These are phyloP conservation scores for Odontothrips loti DNA, from an alignment of 2,888 invertebrate genomes.

Conservation along the genomic window DNA sequence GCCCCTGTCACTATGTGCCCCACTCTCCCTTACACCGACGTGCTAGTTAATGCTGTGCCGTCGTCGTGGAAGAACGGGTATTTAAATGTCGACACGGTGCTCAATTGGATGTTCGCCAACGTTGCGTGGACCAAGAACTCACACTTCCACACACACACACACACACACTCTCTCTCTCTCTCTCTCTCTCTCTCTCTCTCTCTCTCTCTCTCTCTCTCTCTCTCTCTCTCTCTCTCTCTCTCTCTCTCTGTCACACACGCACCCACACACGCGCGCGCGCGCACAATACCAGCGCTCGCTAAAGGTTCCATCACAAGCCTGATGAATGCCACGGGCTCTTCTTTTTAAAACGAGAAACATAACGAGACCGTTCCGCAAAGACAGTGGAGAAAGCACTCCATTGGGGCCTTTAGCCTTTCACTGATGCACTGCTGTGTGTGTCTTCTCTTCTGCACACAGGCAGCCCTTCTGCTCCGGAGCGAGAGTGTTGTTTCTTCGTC, in stretches of 20 bases:
- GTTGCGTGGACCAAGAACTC: not conserved
- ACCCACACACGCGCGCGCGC: not conserved
- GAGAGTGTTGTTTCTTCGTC: too few relatives aligned
- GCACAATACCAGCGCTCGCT: not conserved
- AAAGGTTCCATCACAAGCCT: too few relatives aligned
- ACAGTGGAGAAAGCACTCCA: not conserved
- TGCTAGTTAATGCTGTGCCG: not conserved
- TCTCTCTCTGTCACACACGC: not conserved
- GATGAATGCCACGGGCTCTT: not conserved
- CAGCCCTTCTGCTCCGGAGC: too few relatives aligned
- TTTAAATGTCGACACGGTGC: constrained; percentile 17
- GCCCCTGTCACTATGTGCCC: too few relatives aligned
- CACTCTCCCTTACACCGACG: not conserved
- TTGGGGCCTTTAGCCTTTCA: not conserved
- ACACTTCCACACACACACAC: not conserved
- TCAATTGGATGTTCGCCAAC: constrained; percentile 10
- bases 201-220: too few relatives aligned
- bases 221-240: too few relatives aligned
- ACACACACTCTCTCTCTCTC: not conserved
- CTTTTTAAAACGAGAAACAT: not conserved
- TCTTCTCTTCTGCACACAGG: too few relatives aligned
- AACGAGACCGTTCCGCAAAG: constrained; percentile 3
- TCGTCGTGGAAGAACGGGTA: not conserved
- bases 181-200: not conserved
- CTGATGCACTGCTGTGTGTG: not conserved